A percentile compares a stretch with the other conserved stretches of the same genome.
phyloP scores from a whole-genome alignment of 2,888 invertebrate genomes.

The Sesia apiformis region DNA sequence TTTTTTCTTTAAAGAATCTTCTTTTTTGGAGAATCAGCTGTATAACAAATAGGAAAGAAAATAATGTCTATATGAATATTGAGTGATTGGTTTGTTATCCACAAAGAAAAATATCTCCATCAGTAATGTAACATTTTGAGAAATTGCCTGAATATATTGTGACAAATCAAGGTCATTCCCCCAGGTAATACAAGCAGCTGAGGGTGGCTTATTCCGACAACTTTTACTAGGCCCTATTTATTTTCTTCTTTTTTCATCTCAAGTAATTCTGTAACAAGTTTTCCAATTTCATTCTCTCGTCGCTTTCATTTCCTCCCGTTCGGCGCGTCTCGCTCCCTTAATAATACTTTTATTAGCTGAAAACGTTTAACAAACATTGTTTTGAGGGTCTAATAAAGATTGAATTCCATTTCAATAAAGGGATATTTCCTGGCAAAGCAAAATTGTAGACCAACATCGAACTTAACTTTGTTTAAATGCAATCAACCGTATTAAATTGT shows the following conservation, averaged over 20 bases:
- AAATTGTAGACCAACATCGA: too few species aligned
- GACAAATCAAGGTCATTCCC: constrained; percentile 19
- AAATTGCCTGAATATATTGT: constrained; percentile 4
- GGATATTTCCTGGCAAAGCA: constrained; percentile 14
- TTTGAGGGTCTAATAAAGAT: constrained; percentile 58
- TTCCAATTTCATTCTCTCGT: constrained; percentile 72
- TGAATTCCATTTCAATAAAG: constrained; percentile 44
- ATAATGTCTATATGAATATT: too few species aligned
- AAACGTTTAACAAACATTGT: constrained; percentile 71
- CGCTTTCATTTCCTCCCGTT: constrained; percentile 68
- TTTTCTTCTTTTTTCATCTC: constrained; percentile 58
- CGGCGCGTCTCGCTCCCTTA: constrained; percentile 49
- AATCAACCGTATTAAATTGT: too few species aligned
- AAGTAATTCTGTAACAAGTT: constrained; percentile 70
- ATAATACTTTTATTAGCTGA: constrained; percentile 71
- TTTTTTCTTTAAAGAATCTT: too few species aligned
- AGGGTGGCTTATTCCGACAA: constrained; percentile 37
- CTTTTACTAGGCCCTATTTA: constrained; percentile 56
- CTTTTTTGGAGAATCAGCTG: too few species aligned
- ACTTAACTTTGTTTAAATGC: too few species aligned
- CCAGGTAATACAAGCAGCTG: constrained; percentile 28
- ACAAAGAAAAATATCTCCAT: too few species aligned
- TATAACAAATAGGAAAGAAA: too few species aligned
- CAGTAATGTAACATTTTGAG: too few species aligned
- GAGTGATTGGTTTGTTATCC: too few species aligned